Evolutionary conservation across 2,113 vertebrate genomes (phyloP), one percentile per base, ranked within the genome.

Genomic region (Phrynosoma blainvillii): DNA sequence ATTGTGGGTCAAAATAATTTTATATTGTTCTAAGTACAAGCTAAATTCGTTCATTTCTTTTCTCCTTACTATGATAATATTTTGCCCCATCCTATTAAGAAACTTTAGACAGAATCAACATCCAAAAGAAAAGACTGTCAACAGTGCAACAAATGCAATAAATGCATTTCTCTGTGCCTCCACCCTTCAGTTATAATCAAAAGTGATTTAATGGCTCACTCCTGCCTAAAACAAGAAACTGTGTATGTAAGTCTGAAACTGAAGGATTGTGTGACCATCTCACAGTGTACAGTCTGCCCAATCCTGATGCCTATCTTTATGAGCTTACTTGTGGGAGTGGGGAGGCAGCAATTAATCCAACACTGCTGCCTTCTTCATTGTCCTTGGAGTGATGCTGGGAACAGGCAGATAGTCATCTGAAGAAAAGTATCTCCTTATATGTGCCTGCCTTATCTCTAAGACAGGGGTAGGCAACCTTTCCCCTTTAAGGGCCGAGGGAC

Each of bases 1-100:
- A 87, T 9, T 84, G 62, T 73, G 89, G 81, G 4, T 81, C 84
- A 84, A 88, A 66, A 84, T 6, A 89, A 74, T 91, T 95, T 83
- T 87, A 1, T 5, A 12, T 89, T 79, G 65, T 88, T 9, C 79
- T 70, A 85, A 65, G 21, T 68, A 47, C 27, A 74, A 23, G 18
- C 73, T 71, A 14, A 73, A 73, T 56, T 11, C 21, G 32, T 52
- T 65, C 36, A 47, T 27, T 54, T 75, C 56, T 68, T 20, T 14
- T 12, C n/a, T 59, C 7, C 73, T 30, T 54, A 68, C 74, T 83
- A 54, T 54, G 65, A 5, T 56, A 73, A 81, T 11, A 42, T 40
- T 20, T 12, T 23, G 27, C 11, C 36, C 23, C 20, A 71, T 79
- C 23, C 8, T 73, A 18, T 40, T 42, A n/a, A 81, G 25, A 73